Evolutionary conservation across 1,140 invertebrate genomes (phyloP).

Genomic region (Onthophagus taurus): DNA sequence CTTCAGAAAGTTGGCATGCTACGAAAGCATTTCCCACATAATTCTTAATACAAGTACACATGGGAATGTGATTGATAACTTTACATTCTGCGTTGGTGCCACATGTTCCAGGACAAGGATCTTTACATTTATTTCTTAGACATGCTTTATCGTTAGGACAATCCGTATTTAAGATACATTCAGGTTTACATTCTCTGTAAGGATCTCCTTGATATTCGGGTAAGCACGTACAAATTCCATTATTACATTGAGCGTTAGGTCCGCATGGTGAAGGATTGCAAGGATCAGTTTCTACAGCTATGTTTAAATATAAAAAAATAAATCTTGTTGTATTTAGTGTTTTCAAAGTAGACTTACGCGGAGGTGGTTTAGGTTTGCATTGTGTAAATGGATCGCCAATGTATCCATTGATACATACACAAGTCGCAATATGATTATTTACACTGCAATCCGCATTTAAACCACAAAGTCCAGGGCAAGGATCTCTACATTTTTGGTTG

Average conservation of each 20-base stretch:
- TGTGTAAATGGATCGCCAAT: conserved; percentile 60
- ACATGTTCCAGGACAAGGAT: conserved; percentile 59
- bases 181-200: conserved; percentile 53
- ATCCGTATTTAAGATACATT: conserved; percentile 57
- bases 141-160: conserved; percentile 58
- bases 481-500: conserved; percentile 59
- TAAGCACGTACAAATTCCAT: conserved; percentile 52
- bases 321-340: conserved; percentile 3
- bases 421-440: conserved; percentile 58
- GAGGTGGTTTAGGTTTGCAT: conserved; percentile 43
- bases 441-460: conserved; percentile 54
- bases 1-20: conserved; percentile 37
- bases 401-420: conserved; percentile 55
- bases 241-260: conserved; percentile 47
- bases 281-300: conserved; percentile 37
- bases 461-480: conserved; percentile 62
- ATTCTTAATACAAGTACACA: conserved; percentile 55
- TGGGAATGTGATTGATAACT: conserved; percentile 57
- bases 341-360: conserved; percentile 34
- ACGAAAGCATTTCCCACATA: conserved; percentile 54
- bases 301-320: conserved; percentile 18
- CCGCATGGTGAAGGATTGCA: conserved; percentile 60
- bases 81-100: conserved; percentile 55
- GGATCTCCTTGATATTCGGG: conserved; percentile 59
- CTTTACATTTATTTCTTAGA: conserved; percentile 53